Percentiles rank a stretch among this genome's conserved stretches.
Conservation (phyloP, 2,113 vertebrate species). For the Erpornis zantholeuca region DNA sequence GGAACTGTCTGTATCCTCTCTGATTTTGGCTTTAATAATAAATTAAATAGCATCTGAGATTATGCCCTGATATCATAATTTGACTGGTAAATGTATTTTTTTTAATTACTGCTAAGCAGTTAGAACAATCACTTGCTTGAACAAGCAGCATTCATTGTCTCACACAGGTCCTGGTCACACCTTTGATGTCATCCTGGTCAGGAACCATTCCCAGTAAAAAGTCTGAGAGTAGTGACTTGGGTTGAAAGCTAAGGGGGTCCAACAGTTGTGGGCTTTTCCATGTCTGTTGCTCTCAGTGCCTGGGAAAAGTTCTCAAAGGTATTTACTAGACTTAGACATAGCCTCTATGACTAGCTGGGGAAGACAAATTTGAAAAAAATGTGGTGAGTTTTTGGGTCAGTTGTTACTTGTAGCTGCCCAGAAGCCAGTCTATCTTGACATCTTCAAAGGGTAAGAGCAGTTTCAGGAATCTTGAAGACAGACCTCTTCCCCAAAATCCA, state of each 20-base stretch:
- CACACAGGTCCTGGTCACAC: background rate
- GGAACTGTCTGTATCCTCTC: background rate
- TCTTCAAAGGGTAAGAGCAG: background rate
- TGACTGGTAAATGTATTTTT: background rate
- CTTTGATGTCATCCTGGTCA: background rate
- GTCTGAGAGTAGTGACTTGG: background rate
- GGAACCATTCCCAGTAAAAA: background rate
- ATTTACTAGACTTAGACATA: background rate
- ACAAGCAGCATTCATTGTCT: background rate
- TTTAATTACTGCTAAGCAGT: background rate
- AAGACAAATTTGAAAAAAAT: background rate
- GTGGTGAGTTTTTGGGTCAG: rapidly evolving
- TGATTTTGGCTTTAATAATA: background rate
- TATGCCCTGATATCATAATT: background rate
- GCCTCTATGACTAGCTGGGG: background rate
- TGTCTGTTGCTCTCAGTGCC: background rate
- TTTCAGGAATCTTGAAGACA: background rate
- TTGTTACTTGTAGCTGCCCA: background rate
- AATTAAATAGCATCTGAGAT: background rate
- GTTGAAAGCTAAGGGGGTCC: background rate
- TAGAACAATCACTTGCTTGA: background rate
- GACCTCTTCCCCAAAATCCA: background rate
- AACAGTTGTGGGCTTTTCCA: background rate
- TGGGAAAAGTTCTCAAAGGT: background rate
- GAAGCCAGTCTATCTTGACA: background rate